Conservation (phyloP, 2,888 invertebrate genomes). For the Trichacis sp. region DNA sequence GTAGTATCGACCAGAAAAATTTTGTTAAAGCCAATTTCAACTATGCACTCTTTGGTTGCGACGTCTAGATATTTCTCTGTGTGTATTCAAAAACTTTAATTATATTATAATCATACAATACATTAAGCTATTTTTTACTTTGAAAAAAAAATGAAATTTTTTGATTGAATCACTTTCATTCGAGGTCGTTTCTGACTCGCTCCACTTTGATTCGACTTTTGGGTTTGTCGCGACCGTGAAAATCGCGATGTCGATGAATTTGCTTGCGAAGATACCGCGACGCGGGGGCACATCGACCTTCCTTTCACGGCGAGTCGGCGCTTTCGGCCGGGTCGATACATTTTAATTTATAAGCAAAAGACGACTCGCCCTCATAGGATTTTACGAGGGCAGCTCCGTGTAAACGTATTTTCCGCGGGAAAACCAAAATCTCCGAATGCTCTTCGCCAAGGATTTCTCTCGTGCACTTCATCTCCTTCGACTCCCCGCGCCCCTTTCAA, state of each 20-base stretch:
- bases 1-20: no score
- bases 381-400: slow-evolving; percentile 29
- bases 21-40: no score
- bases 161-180: not conserved
- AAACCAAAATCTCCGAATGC: slow-evolving; percentile 38
- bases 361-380: slow-evolving; percentile 27
- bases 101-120: not conserved
- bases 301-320: slow-evolving; percentile 39
- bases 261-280: slow-evolving; percentile 38
- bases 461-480: not conserved
- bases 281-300: slow-evolving; percentile 39
- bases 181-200: not conserved
- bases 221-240: slow-evolving; percentile 8
- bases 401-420: slow-evolving; percentile 38
- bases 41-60: no score
- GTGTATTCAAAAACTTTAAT: no score
- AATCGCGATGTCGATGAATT: slow-evolving; percentile 39
- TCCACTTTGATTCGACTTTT: no score
- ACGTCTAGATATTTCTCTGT: no score
- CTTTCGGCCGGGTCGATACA: slow-evolving; percentile 41
- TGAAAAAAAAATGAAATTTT: not conserved
- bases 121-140: not conserved
- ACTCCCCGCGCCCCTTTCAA: not conserved
- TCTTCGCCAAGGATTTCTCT: slow-evolving; percentile 13
- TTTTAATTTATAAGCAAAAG: slow-evolving; percentile 45